Base-by-base conservation (phyloP, 2,888 invertebrate genomes). In the Onthophagus sagittarius region DNA sequence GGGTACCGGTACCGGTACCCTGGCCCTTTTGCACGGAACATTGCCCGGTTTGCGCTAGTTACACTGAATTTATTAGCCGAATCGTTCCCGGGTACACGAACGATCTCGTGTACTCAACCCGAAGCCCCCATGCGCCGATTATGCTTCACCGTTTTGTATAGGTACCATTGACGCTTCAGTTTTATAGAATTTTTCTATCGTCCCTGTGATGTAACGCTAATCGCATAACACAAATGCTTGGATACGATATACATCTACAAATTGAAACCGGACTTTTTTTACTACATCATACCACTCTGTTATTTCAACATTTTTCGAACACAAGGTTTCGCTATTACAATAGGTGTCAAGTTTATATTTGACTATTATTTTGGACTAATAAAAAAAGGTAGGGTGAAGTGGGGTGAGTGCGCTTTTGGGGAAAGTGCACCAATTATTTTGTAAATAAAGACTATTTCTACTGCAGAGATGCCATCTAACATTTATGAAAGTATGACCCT, bases 1-100 rank as follows among this genome's bases (percentile, higher is more conserved):
- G 67, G 67, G 67, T 67, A 67, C 67, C 31, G 67, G 67, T n/a
- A 67, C 32, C 3, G 23, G 67, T 15, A 23, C 67, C 31, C 23
- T 23, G 31, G 67, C 13, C 13, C 31, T 13, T 11, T n/a, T 31
- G 31, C 32, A 32, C 67, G 39, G 39, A 53, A 53, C 39, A 53
- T 53, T 53, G 39, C 39, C 39, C 39, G 39, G 39, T 53, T 53
- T 11, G 39, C 39, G 39, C 39, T 53, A 53, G 39, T 53, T 53
- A 53, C 39, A 11, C 9, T 53, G 11, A 53, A 53, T 53, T 53
- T 53, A 53, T 53, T 53, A 11, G 39, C 7, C 39, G 39, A 53
- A 53, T 53, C 39, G 39, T 53, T 53, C 39, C 39, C 39, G 39
- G 39, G 39, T 53, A 53, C 39, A 53, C 39, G 39, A 53, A 53